Percentiles rank a stretch among this genome's conserved stretches.
Evolutionary conservation across 1,140 invertebrate genomes (phyloP).

Genomic region (Tetragonula clypearis): DNA sequence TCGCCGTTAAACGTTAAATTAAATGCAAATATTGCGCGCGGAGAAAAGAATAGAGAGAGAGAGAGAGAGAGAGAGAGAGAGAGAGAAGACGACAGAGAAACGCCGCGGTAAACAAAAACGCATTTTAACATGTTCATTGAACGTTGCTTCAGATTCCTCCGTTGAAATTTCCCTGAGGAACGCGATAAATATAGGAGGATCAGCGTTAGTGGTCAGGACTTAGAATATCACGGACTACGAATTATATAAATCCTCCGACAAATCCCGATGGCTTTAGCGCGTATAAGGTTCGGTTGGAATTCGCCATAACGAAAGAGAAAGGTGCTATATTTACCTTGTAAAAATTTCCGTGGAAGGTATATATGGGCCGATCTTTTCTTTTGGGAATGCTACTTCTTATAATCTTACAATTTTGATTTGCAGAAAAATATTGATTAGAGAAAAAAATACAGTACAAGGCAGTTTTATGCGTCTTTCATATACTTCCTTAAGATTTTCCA

Average conservation of each 20-base stretch:
- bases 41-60: background rate
- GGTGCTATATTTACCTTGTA: background rate
- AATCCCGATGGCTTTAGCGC: conserved; percentile 10
- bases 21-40: background rate
- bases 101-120: background rate
- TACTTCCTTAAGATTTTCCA: background rate
- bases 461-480: too few relatives aligned
- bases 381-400: too few relatives aligned
- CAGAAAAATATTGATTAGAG: too few relatives aligned
- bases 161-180: background rate
- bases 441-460: too few relatives aligned
- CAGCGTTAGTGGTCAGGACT: conserved; percentile 15
- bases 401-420: too few relatives aligned
- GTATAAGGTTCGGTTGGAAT: background rate
- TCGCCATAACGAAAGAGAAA: background rate
- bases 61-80: background rate
- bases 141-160: background rate
- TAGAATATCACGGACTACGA: conserved; percentile 19
- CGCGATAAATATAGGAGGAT: conserved; percentile 15
- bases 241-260: conserved; percentile 16
- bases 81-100: background rate
- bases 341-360: background rate
- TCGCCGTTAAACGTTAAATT: background rate
- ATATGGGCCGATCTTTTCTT: too few relatives aligned
- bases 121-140: background rate